phyloP scores from a whole-genome alignment of 2,888 invertebrate species.

The Lamproptera curius region DNA sequence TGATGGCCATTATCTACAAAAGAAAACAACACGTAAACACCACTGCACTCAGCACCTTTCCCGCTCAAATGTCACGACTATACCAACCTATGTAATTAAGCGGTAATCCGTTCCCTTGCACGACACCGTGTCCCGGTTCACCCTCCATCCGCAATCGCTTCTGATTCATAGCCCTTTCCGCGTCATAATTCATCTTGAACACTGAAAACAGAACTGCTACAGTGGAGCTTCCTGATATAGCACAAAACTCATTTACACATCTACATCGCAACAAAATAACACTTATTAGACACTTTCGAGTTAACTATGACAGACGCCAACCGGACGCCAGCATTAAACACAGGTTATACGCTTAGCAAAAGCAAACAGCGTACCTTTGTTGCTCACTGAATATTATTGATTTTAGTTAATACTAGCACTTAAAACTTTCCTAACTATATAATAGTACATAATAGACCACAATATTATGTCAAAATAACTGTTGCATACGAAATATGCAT shows the following conservation, averaged over 20 bases:
- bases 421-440: slow-evolving; percentile 58
- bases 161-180: slow-evolving; percentile 75
- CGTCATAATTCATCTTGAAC: slow-evolving; percentile 76
- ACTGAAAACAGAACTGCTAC: slow-evolving; percentile 62
- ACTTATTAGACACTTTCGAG: slow-evolving; percentile 51
- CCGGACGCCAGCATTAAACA: slow-evolving; percentile 76
- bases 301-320: slow-evolving; percentile 74
- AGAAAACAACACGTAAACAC: slow-evolving; percentile 24
- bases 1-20: slow-evolving; percentile 74
- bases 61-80: slow-evolving; percentile 28
- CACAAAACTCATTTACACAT: slow-evolving; percentile 43
- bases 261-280: slow-evolving; percentile 40
- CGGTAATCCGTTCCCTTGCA: slow-evolving; percentile 74
- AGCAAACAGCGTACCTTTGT: slow-evolving; percentile 79
- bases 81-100: slow-evolving; percentile 72
- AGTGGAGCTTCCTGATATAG: slow-evolving; percentile 35
- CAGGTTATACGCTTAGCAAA: slow-evolving; percentile 72
- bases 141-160: slow-evolving; percentile 76
- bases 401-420: slow-evolving; percentile 74
- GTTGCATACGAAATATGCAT: slow-evolving; percentile 75
- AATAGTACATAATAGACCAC: slow-evolving; percentile 70
- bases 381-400: slow-evolving; percentile 76
- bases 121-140: slow-evolving; percentile 73
- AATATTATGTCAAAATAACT: slow-evolving; percentile 66
- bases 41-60: slow-evolving; percentile 18